Evolutionary conservation across 2,888 invertebrate genomes (phyloP).

Genomic region (Noctuana brunneofusca): DNA sequence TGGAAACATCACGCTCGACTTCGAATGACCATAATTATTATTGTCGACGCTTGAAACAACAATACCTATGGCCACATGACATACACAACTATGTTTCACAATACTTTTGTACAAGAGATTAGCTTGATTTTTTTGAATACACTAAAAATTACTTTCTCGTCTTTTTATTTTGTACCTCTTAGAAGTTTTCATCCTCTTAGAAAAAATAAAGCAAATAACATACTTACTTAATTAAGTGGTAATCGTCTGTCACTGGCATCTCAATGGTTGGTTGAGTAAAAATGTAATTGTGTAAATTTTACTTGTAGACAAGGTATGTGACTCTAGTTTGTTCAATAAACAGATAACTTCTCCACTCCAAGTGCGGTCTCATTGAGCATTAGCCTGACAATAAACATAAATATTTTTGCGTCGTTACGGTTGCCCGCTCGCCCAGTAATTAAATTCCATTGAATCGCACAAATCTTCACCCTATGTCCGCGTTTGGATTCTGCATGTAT

Average conservation of each 20-base stretch:
- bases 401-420: slow-evolving; percentile 80
- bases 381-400: slow-evolving; percentile 79
- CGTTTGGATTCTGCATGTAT: slow-evolving; percentile 7
- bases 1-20: slow-evolving; percentile 76
- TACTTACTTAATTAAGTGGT: background rate
- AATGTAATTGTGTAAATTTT: background rate
- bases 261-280: too few relatives aligned
- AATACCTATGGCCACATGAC: slow-evolving; percentile 41
- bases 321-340: slow-evolving; percentile 13
- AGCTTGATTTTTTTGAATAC: too few relatives aligned
- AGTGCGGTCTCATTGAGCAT: slow-evolving; percentile 72
- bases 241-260: too few relatives aligned
- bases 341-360: slow-evolving; percentile 32
- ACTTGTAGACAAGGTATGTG: slow-evolving; percentile 8
- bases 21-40: slow-evolving; percentile 74
- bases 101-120: slow-evolving; percentile 20
- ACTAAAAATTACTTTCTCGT: too few relatives aligned
- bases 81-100: slow-evolving; percentile 49
- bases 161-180: too few relatives aligned
- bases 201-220: background rate
- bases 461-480: slow-evolving; percentile 55
- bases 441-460: slow-evolving; percentile 81
- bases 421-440: slow-evolving; percentile 70
- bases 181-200: too few relatives aligned
- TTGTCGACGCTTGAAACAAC: slow-evolving; percentile 57